Conservation (phyloP, 2,888 invertebrate species). For the Drosophila subquinaria region DNA sequence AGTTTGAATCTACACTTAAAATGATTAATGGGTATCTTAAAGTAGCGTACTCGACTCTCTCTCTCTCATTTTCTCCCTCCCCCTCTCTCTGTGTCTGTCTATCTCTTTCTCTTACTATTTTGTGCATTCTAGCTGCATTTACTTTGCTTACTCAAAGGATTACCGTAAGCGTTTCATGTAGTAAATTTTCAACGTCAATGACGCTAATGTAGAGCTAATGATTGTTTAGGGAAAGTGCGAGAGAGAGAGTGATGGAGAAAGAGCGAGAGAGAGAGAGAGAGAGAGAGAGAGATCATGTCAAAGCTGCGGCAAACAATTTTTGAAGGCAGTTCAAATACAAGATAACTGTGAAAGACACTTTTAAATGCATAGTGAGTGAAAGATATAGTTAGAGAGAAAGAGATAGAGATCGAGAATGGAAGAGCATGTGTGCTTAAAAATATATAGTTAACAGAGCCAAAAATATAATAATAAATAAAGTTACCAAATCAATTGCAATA, state of each 20-base stretch:
- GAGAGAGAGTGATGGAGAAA: too few species aligned
- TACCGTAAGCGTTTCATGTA: slow-evolving; percentile 57
- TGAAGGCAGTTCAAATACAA: slow-evolving; percentile 1
- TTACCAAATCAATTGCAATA: not conserved
- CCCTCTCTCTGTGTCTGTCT: not conserved
- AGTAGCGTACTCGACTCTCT: not conserved
- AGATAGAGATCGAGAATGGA: not conserved
- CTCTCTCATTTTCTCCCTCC: not conserved
- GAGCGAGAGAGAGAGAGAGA: not conserved
- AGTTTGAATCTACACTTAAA: not conserved
- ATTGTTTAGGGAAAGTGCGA: slow-evolving; percentile 19
- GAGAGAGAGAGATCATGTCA: slow-evolving; percentile 2
- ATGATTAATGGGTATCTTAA: not conserved
- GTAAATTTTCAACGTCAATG: slow-evolving; percentile 64
- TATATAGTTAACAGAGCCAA: not conserved
- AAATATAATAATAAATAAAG: not conserved
- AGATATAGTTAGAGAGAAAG: not conserved
- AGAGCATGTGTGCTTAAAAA: not conserved
- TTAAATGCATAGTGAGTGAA: not conserved
- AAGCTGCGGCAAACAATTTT: slow-evolving; percentile 24
- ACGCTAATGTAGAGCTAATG: slow-evolving; percentile 74
- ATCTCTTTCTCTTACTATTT: not conserved
- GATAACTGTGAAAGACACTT: not conserved
- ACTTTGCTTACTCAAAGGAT: slow-evolving; percentile 60
- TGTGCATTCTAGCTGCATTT: slow-evolving; percentile 31